A percentile compares a stretch with the other conserved stretches of the same genome.
Evolutionary conservation across 1,140 invertebrate species (phyloP).

Genomic region (Mizuhopecten yessoensis): DNA sequence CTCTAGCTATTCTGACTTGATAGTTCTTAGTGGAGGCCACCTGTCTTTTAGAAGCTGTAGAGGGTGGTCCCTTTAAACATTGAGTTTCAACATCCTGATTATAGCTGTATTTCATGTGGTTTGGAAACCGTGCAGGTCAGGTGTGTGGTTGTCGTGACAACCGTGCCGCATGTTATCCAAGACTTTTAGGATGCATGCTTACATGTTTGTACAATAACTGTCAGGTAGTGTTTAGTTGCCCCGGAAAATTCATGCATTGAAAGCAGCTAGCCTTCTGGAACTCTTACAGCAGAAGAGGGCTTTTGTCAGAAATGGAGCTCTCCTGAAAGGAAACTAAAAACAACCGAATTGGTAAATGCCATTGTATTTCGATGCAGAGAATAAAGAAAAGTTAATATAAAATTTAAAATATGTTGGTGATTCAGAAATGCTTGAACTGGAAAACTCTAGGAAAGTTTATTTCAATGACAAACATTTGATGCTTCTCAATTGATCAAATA

Average conservation of each 20-base stretch:
- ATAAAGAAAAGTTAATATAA: background rate
- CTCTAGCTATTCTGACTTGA: background rate
- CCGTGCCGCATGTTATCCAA: background rate
- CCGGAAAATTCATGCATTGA: background rate
- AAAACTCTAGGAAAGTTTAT: too few species aligned
- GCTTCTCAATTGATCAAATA: too few species aligned
- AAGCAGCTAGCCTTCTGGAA: background rate
- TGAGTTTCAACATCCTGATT: background rate
- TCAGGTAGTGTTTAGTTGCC: background rate
- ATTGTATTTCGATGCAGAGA: background rate
- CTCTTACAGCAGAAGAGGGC: background rate
- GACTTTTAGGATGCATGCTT: background rate
- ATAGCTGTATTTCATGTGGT: constrained; percentile 7
- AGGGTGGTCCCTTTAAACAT: background rate
- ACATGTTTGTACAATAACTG: background rate
- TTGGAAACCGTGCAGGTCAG: background rate
- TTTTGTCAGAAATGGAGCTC: constrained; percentile 14
- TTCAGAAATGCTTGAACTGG: too few species aligned
- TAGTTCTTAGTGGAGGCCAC: background rate
- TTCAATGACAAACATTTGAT: too few species aligned
- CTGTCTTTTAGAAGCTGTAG: background rate
- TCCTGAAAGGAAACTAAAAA: background rate
- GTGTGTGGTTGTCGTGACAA: constrained; percentile 25
- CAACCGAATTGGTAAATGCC: background rate
- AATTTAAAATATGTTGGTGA: background rate